Evolutionary conservation across 2,797 vertebrate genomes (phyloP).

Genomic region (Anguilla megastoma): DNA sequence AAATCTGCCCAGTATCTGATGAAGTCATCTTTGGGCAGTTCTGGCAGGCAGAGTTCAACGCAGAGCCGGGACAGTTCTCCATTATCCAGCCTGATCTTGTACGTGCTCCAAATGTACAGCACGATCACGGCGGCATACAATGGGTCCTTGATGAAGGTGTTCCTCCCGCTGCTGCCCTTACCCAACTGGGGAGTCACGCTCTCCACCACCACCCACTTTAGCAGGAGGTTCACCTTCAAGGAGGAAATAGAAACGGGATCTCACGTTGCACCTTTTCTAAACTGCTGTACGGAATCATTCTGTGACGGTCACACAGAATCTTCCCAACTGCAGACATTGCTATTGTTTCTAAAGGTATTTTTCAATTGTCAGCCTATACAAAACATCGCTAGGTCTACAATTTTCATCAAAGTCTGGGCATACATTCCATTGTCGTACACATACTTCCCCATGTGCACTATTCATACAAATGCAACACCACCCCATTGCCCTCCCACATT

Average conservation of each 20-base stretch:
- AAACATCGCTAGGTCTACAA: neutral
- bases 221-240: conserved; percentile 68
- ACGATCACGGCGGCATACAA: conserved; percentile 73
- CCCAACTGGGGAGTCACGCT: conserved; percentile 53
- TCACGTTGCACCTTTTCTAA: neutral
- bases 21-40: conserved; percentile 42
- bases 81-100: accelerated
- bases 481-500: no score
- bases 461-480: no score
- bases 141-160: conserved; percentile 50
- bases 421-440: neutral
- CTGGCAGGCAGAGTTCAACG: conserved; percentile 62
- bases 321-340: neutral
- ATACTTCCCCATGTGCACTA: no score
- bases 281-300: neutral
- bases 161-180: neutral
- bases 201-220: conserved; percentile 65
- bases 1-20: conserved; percentile 59
- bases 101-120: neutral
- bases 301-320: neutral
- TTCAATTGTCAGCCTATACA: neutral
- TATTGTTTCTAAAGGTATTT: neutral
- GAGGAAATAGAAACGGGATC: conserved; percentile 1
- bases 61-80: conserved; percentile 59
- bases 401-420: neutral